Percentiles rank a stretch among this genome's conserved stretches.
Conservation (phyloP, 2,888 invertebrate species). For the Erannis defoliaria region DNA sequence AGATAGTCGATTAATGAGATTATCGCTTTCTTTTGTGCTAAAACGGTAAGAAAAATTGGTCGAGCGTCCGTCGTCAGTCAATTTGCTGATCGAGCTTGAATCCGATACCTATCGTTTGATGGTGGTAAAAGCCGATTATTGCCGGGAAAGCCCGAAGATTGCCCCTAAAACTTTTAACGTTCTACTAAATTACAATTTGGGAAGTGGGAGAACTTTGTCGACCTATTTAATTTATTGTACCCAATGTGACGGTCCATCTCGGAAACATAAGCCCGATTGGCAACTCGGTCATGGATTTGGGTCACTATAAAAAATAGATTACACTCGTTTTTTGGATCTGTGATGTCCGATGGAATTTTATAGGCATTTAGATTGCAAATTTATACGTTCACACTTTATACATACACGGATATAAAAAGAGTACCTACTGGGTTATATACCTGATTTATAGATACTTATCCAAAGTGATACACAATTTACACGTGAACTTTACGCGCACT, state of each 20-base stretch:
- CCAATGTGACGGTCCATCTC: slow-evolving; percentile 51
- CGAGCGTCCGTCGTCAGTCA: slow-evolving; percentile 58
- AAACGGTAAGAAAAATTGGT: slow-evolving; percentile 57
- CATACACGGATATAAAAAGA: neutral
- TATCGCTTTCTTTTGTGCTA: slow-evolving; percentile 44
- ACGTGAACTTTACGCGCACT: slow-evolving; percentile 19
- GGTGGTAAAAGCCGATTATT: slow-evolving; percentile 70
- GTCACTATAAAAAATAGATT: slow-evolving; percentile 39
- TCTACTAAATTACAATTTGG: slow-evolving; percentile 72
- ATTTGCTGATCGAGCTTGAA: slow-evolving; percentile 61
- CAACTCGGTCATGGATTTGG: slow-evolving; percentile 45
- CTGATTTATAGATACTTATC: too few relatives aligned
- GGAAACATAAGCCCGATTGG: slow-evolving; percentile 54
- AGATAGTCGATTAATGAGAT: slow-evolving; percentile 48
- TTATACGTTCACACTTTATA: slow-evolving; percentile 1
- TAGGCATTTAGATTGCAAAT: slow-evolving; percentile 30
- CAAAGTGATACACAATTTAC: too few relatives aligned
- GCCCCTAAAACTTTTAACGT: slow-evolving; percentile 77
- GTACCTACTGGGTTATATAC: too few relatives aligned
- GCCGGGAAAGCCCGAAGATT: slow-evolving; percentile 67
- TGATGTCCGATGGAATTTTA: slow-evolving; percentile 21
- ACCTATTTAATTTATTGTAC: slow-evolving; percentile 69
- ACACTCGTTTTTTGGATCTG: slow-evolving; percentile 22
- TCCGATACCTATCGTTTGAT: slow-evolving; percentile 59
- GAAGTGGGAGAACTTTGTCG: slow-evolving; percentile 66